Base-by-base conservation (phyloP, 2,797 vertebrate species). In the Anas flavirostris region DNA sequence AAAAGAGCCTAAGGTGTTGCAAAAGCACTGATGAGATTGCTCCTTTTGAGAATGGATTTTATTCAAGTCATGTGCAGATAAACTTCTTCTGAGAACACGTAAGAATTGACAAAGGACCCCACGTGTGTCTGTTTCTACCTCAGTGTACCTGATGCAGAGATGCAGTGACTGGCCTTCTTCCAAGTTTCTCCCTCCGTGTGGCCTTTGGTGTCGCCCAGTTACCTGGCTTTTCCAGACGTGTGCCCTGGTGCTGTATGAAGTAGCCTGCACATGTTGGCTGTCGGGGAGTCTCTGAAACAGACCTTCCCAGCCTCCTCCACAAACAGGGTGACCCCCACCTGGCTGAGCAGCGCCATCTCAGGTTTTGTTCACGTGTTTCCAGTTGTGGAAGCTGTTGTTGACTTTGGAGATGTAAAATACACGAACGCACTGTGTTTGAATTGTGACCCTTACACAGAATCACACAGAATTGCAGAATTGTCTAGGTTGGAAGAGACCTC, bases 171-270 rank as follows among this genome's bases (percentile, higher is more conserved):
- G 7, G n/a, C 43, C 37, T 76, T 39, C 39, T 75, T 21, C 33
- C 2, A 26, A 1, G 1, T 10, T 26, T 23, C 74, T 28, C 13
- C 50, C 74, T 25, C 31, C 3, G 3, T 5, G 11, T 18, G 35
- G 12, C 39, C 43, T 66, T 53, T 9, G 50, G 28, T 2, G 2
- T 41, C 29, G 35, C 12, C 23, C 41, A 37, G 35, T 35, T 60
- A 21, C 0, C 0, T 1, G 22, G 22, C 10, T 76, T 69, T 77
- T 53, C 23, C 74, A 50, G 78, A 21, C 26, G 1, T 0, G 17
- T 55, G 73, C n/a, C n/a, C 46, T 39, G 12, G 9, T 19, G 25
- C 86, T 37, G 9, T 26, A 21, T 29, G 60, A 55, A 64, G 35
- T 5, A 58, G 35, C 41, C 77, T 16, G 25, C 55, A 73, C 53